phyloP scores from a whole-genome alignment of 2,797 vertebrate genomes.

The Todus mexicanus region DNA sequence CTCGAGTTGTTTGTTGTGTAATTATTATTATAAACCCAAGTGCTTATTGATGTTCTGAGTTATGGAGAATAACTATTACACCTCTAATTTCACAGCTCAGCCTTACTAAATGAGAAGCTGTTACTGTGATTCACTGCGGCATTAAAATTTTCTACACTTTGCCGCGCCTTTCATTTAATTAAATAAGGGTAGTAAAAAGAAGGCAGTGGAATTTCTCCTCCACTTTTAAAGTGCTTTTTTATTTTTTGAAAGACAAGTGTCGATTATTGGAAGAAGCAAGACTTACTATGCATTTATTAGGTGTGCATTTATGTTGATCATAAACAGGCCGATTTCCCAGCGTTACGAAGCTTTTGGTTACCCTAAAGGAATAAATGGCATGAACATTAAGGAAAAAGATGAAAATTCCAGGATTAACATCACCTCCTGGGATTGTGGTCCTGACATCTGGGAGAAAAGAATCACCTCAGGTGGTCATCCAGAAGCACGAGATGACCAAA shows the following conservation, averaged over 20 bases:
- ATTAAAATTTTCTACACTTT: conserved; percentile 47
- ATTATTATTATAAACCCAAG: conserved; percentile 16
- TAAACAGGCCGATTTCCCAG: background rate
- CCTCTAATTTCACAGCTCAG: conserved; percentile 46
- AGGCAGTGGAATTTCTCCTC: background rate
- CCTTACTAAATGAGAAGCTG: conserved; percentile 1
- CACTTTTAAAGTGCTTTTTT: background rate
- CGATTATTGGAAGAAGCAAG: background rate
- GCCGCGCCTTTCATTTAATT: conserved; percentile 36
- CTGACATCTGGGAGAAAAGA: background rate
- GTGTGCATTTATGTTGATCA: background rate
- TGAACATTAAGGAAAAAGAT: no score
- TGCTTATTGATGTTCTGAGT: conserved; percentile 4
- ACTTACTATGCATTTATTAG: background rate
- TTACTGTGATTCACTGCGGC: conserved; percentile 32
- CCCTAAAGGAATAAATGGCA: background rate
- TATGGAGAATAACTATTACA: conserved; percentile 32
- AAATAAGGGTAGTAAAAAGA: conserved; percentile 26
- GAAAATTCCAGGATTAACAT: background rate
- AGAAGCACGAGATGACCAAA: background rate
- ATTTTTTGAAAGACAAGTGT: background rate
- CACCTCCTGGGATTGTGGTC: background rate
- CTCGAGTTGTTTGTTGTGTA: background rate
- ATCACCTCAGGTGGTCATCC: background rate
- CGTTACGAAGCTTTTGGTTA: background rate